Percentiles rank a stretch among this genome's conserved stretches.
Conservation (phyloP, 2,888 invertebrate genomes). For the Brachypterus glaber region DNA sequence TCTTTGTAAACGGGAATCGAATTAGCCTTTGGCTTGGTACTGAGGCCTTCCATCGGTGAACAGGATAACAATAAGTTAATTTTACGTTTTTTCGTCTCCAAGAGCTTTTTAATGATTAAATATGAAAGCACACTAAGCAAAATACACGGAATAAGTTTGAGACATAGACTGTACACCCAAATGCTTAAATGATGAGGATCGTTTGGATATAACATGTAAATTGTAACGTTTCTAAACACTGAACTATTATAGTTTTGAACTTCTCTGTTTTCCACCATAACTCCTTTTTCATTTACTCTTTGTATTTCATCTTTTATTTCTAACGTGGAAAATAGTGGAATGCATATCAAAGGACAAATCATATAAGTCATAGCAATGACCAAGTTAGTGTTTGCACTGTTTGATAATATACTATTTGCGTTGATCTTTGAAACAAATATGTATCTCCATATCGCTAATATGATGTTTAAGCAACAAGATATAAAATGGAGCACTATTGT, state of each 20-base stretch:
- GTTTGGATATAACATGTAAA: constrained; percentile 17
- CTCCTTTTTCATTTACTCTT: constrained; percentile 16
- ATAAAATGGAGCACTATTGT: constrained; percentile 68
- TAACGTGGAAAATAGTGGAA: constrained; percentile 68
- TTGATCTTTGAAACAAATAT: constrained; percentile 35
- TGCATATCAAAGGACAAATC: constrained; percentile 64
- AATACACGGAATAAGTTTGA: constrained; percentile 21
- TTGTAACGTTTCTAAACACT: constrained; percentile 18
- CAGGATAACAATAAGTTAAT: constrained; percentile 15
- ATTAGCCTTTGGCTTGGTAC: constrained; percentile 12
- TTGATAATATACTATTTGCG: constrained; percentile 19
- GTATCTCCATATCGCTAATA: constrained; percentile 77
- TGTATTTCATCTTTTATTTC: constrained; percentile 39
- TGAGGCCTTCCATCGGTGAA: constrained; percentile 15
- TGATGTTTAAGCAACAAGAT: constrained; percentile 65
- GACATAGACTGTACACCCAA: constrained; percentile 21
- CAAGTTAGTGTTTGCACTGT: constrained; percentile 28
- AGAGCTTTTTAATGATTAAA: constrained; percentile 19
- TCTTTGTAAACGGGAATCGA: constrained; percentile 37
- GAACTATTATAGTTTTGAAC: constrained; percentile 11
- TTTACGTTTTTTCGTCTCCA: constrained; percentile 20
- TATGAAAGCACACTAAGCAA: constrained; percentile 20
- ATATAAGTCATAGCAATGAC: constrained; percentile 65
- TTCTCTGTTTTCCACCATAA: constrained; percentile 19
- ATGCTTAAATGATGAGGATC: constrained; percentile 19